Evolutionary conservation across 1,140 invertebrate genomes (phyloP).

Genomic region (Grapholita molesta): DNA sequence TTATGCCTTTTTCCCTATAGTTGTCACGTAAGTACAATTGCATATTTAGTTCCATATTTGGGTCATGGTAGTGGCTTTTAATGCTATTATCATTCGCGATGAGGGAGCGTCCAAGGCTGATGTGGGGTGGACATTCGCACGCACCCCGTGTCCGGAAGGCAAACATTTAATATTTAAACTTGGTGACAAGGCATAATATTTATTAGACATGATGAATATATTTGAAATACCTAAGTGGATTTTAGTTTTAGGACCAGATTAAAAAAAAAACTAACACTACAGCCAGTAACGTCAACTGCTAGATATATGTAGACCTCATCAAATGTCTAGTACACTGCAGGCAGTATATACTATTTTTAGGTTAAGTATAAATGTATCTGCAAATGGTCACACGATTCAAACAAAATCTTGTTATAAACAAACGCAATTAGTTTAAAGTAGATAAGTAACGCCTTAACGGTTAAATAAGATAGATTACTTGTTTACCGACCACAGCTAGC

Average conservation of each 20-base stretch:
- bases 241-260: too few species aligned
- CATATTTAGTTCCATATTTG: not conserved
- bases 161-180: not conserved
- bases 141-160: not conserved
- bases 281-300: too few species aligned
- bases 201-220: not conserved
- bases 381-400: too few species aligned
- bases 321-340: too few species aligned
- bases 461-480: not conserved
- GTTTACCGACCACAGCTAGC: not conserved
- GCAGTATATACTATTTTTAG: too few species aligned
- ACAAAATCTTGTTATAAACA: not conserved
- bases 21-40: not conserved
- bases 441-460: not conserved
- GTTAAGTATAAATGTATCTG: too few species aligned
- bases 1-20: not conserved
- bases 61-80: conserved; percentile 1
- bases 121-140: not conserved
- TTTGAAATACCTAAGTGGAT: too few species aligned
- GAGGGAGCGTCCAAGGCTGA: conserved; percentile 3
- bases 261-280: too few species aligned
- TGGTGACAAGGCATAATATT: not conserved
- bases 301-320: too few species aligned
- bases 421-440: not conserved
- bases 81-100: not conserved